These are phyloP conservation scores for Megalurothrips usitatus DNA, from an alignment of 2,888 invertebrate species.

Conservation along the genomic window DNA sequence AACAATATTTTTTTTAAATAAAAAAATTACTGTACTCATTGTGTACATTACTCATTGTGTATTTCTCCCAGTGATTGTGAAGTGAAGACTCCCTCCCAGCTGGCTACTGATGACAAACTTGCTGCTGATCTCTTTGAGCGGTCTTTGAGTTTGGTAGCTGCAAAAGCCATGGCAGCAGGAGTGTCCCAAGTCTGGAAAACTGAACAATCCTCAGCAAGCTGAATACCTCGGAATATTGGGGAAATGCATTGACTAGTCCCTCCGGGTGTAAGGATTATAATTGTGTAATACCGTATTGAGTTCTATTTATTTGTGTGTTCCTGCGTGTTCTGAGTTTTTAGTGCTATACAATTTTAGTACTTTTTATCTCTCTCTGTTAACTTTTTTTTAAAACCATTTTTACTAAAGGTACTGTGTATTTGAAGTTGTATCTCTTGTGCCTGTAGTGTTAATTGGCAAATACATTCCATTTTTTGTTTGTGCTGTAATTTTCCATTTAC, in stretches of 20 bases:
- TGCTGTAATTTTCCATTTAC: not conserved
- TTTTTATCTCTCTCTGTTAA: not conserved
- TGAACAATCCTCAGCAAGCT: not conserved
- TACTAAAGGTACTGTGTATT: not conserved
- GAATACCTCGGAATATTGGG: not conserved
- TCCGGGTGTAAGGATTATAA: not conserved
- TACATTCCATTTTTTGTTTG: not conserved
- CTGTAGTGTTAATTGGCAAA: not conserved
- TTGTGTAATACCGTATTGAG: not conserved
- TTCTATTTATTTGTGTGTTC: not conserved
- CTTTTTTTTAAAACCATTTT: not conserved
- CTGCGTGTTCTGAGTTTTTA: not conserved
- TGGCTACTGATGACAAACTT: conserved; percentile 43
- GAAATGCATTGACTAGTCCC: not conserved
- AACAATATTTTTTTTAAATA: conserved; percentile 33
- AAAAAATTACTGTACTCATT: not conserved
- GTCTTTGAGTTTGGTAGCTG: conserved; percentile 39
- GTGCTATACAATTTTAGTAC: not conserved
- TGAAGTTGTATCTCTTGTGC: not conserved
- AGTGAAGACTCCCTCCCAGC: conserved; percentile 44
- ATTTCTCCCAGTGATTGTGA: conserved; percentile 46
- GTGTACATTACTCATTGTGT: not conserved
- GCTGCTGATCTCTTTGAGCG: conserved; percentile 45
- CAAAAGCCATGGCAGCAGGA: conserved; percentile 2
- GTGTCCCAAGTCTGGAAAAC: not conserved